These are phyloP conservation scores for Platalea minor DNA, from an alignment of 2,797 vertebrate species.

Conservation along the genomic window DNA sequence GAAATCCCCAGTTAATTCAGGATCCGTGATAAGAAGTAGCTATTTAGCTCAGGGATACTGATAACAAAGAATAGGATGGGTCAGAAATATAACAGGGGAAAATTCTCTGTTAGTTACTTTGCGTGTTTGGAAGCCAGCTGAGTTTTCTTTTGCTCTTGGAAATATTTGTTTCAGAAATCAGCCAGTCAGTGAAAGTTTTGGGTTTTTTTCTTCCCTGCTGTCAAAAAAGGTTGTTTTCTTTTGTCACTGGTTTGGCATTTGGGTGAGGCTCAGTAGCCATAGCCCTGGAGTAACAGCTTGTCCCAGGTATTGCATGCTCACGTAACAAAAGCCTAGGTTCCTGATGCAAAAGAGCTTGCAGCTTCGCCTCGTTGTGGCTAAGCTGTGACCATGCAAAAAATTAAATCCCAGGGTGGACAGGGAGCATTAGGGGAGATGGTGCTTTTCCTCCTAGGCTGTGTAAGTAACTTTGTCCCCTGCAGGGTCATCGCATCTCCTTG, in stretches of 20 bases:
- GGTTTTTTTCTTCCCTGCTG: not conserved
- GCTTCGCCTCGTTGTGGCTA: rapidly evolving
- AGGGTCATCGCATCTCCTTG: not conserved
- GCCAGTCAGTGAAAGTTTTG: not conserved
- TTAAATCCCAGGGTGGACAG: not conserved
- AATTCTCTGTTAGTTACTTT: not conserved
- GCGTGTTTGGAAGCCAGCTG: not conserved
- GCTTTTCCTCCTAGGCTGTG: not conserved
- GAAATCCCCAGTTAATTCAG: not conserved
- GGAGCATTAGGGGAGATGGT: not conserved
- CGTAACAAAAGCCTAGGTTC: not conserved
- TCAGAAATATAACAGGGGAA: not conserved
- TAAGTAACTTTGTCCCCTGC: not conserved
- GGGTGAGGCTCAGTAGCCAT: not conserved
- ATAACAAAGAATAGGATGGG: not conserved
- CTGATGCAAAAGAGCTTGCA: not conserved
- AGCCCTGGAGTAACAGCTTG: not conserved
- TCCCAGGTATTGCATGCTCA: not conserved
- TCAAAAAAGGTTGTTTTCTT: not conserved
- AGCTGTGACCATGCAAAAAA: not conserved
- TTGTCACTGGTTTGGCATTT: not conserved
- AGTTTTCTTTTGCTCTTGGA: not conserved
- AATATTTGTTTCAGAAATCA: not conserved
- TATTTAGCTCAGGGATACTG: not conserved
- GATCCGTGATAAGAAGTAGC: not conserved